These are phyloP conservation scores for Chrysolina americana DNA, from an alignment of 2,888 invertebrate species.

Conservation along the genomic window DNA sequence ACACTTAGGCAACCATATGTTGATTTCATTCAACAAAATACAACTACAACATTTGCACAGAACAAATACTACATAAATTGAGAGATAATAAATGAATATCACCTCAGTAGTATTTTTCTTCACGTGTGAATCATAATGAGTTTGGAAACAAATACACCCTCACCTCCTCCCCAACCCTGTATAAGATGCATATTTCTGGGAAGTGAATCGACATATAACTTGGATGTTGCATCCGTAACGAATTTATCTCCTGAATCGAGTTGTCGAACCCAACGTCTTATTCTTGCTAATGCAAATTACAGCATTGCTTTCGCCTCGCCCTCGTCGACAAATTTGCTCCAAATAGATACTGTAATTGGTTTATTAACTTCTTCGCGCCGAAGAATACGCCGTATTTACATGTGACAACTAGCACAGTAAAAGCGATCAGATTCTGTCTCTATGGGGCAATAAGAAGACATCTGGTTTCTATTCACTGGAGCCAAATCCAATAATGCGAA, in stretches of 20 bases:
- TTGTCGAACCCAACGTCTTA: neutral
- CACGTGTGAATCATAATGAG: too few species aligned
- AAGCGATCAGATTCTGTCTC: slow-evolving; percentile 38
- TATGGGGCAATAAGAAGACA: slow-evolving; percentile 49
- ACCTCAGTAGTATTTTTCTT: too few species aligned
- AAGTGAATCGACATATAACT: neutral
- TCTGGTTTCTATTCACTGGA: slow-evolving; percentile 54
- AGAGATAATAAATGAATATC: too few species aligned
- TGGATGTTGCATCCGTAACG: neutral
- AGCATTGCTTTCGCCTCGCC: neutral
- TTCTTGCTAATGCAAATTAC: slow-evolving; percentile 17
- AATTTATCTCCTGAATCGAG: slow-evolving; percentile 5
- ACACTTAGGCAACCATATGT: too few species aligned
- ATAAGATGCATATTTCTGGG: too few species aligned
- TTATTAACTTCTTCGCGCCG: slow-evolving; percentile 7
- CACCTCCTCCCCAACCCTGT: too few species aligned
- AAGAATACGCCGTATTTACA: slow-evolving; percentile 29
- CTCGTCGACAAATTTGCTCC: slow-evolving; percentile 7
- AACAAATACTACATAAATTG: too few species aligned
- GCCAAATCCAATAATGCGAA: slow-evolving; percentile 55
- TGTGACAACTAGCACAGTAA: slow-evolving; percentile 38
- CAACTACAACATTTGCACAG: too few species aligned
- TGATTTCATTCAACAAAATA: too few species aligned
- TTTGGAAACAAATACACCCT: too few species aligned
- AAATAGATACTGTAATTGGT: slow-evolving; percentile 16